Conservation (phyloP, 1,140 invertebrate species). For the Ostrea denselamellosa region DNA sequence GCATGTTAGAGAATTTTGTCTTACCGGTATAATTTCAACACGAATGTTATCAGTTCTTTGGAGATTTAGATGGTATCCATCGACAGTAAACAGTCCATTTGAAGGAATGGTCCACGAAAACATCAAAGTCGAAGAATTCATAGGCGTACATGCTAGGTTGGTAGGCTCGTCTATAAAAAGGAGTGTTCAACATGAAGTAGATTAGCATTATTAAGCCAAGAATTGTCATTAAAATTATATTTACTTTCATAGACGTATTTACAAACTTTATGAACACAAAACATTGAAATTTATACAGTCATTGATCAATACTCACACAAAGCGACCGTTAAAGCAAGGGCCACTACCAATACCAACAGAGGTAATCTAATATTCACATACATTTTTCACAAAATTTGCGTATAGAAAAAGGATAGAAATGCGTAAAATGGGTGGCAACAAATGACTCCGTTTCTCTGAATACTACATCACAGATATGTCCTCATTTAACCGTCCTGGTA, state of each 20-base stretch:
- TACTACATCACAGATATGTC: not conserved
- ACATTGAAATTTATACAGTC: too few species aligned
- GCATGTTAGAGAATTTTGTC: not conserved
- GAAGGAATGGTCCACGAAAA: slow-evolving; percentile 49
- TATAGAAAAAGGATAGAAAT: not conserved
- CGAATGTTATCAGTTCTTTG: slow-evolving; percentile 42
- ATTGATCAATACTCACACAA: not conserved
- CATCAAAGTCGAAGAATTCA: slow-evolving; percentile 43
- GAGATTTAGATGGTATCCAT: slow-evolving; percentile 50
- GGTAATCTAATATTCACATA: not conserved
- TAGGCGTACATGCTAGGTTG: slow-evolving; percentile 41
- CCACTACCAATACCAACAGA: not conserved
- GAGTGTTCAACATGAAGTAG: not conserved
- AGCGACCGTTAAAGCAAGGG: not conserved
- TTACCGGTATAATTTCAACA: slow-evolving; percentile 46
- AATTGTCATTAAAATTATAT: too few species aligned
- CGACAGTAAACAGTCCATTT: slow-evolving; percentile 33
- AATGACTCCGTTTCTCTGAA: not conserved
- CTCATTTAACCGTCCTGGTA: not conserved
- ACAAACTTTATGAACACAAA: too few species aligned
- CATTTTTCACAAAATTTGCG: slow-evolving; percentile 6
- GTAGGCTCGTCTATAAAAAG: slow-evolving; percentile 46
- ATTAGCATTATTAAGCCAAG: too few species aligned
- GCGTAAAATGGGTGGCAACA: not conserved
- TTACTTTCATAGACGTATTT: too few species aligned